These are phyloP conservation scores for Oxyura jamaicensis DNA, from an alignment of 2,113 vertebrate species.

Conservation along the genomic window DNA sequence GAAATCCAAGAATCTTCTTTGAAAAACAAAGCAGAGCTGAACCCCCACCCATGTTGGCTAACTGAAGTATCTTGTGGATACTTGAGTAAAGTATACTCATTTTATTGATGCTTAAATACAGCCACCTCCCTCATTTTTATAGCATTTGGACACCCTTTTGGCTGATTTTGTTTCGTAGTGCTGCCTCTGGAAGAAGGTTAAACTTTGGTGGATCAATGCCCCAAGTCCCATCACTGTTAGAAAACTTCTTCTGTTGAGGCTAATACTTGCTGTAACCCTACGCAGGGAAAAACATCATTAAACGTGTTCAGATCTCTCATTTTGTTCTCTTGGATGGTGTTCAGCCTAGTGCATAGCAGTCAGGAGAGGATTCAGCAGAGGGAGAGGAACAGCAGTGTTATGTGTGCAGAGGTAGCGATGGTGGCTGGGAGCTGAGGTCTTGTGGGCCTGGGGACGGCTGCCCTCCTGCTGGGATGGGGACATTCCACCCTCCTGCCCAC, in stretches of 20 bases:
- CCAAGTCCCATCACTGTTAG: neutral
- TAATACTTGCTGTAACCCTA: neutral
- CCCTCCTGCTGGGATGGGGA: neutral
- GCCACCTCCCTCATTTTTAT: constrained; percentile 17
- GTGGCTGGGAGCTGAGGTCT: neutral
- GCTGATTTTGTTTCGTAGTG: neutral
- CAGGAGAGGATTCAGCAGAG: accelerated
- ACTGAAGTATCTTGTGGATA: constrained; percentile 12
- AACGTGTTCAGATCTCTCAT: neutral
- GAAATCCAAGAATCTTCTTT: constrained; percentile 60
- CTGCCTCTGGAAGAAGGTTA: constrained; percentile 24
- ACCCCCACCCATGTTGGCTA: neutral
- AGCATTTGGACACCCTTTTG: constrained; percentile 45
- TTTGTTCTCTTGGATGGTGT: neutral
- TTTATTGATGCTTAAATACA: constrained; percentile 17
- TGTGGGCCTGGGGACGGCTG: accelerated
- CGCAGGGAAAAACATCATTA: neutral
- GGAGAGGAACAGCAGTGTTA: neutral
- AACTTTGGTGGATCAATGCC: neutral
- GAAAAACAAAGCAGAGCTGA: constrained; percentile 43
- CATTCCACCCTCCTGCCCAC: neutral
- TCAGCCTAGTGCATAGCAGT: neutral
- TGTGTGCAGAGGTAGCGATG: neutral
- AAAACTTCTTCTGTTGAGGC: neutral
- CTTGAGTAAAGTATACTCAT: constrained; percentile 13